A percentile compares a stretch with the other conserved stretches of the same genome.
Evolutionary conservation across 2,888 invertebrate species (phyloP).

Genomic region (Rhopalosiphum nymphaeae): DNA sequence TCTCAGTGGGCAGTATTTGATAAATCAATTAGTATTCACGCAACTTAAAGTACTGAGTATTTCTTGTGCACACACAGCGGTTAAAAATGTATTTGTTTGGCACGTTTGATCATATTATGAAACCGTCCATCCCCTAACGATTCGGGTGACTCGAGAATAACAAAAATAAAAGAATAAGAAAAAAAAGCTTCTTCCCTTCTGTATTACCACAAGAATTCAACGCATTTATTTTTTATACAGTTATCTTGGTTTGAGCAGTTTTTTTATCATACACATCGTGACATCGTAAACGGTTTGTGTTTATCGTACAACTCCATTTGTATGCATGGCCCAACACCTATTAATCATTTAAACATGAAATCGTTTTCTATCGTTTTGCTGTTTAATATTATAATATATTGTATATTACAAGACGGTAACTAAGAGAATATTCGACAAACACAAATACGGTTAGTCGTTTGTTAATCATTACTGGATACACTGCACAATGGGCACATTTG

Average conservation of each 20-base stretch:
- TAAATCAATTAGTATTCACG: neutral
- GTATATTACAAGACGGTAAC: neutral
- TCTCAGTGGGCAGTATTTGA: neutral
- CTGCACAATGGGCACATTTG: slow-evolving; percentile 10
- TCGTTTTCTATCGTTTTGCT: slow-evolving; percentile 22
- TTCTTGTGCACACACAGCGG: neutral
- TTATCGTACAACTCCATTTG: slow-evolving; percentile 44
- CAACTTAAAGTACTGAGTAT: neutral
- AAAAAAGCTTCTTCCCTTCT: neutral
- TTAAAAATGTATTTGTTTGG: neutral
- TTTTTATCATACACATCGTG: slow-evolving; percentile 41
- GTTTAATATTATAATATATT: slow-evolving; percentile 7
- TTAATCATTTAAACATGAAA: slow-evolving; percentile 59
- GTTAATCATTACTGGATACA: slow-evolving; percentile 14
- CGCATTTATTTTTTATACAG: slow-evolving; percentile 29
- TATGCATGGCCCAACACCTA: slow-evolving; percentile 12
- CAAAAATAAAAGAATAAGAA: neutral
- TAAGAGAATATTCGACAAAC: slow-evolving; percentile 11
- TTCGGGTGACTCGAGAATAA: neutral
- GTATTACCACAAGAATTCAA: neutral
- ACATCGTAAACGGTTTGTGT: slow-evolving; percentile 38
- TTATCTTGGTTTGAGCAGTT: slow-evolving; percentile 5
- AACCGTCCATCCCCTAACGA: neutral
- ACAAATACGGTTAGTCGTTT: neutral
- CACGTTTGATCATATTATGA: neutral